phyloP scores from a whole-genome alignment of 2,113 vertebrate species.

The Fregetta grallaria region DNA sequence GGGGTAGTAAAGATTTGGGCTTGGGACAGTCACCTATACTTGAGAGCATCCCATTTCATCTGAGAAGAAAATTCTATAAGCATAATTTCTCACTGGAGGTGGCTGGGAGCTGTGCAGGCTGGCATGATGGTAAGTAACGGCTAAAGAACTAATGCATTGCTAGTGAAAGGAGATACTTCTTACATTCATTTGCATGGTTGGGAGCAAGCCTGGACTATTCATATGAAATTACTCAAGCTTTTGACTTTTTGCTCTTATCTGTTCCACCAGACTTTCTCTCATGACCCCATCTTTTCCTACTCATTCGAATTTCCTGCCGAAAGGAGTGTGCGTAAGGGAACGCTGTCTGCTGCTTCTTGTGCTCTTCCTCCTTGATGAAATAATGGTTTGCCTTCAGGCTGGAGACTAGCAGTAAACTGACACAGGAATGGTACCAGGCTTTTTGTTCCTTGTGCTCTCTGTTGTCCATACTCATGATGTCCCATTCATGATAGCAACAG shows the following conservation, averaged over 20 bases:
- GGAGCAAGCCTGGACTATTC: slow-evolving; percentile 1
- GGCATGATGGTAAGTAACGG: not conserved
- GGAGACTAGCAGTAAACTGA: not conserved
- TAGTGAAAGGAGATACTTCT: not conserved
- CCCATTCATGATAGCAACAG: slow-evolving; percentile 16
- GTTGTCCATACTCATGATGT: not conserved
- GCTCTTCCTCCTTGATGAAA: slow-evolving; percentile 23
- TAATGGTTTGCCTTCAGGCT: slow-evolving; percentile 26
- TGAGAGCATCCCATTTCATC: not conserved
- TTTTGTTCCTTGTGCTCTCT: not conserved
- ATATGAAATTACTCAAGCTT: slow-evolving; percentile 23
- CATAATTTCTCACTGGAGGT: not conserved
- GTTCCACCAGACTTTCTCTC: slow-evolving; percentile 42
- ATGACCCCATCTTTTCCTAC: slow-evolving; percentile 28
- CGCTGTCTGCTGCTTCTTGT: not conserved
- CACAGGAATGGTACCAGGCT: not conserved
- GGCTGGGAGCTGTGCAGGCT: not conserved
- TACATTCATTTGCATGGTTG: slow-evolving; percentile 11
- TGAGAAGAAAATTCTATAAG: not conserved
- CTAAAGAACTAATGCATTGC: slow-evolving; percentile 20
- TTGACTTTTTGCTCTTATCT: slow-evolving; percentile 53
- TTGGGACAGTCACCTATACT: not conserved
- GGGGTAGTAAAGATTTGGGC: not conserved
- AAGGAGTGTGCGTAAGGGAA: not conserved
- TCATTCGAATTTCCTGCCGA: not conserved